phyloP scores from a whole-genome alignment of 2,888 invertebrate genomes.

The Drosophila lacicola region DNA sequence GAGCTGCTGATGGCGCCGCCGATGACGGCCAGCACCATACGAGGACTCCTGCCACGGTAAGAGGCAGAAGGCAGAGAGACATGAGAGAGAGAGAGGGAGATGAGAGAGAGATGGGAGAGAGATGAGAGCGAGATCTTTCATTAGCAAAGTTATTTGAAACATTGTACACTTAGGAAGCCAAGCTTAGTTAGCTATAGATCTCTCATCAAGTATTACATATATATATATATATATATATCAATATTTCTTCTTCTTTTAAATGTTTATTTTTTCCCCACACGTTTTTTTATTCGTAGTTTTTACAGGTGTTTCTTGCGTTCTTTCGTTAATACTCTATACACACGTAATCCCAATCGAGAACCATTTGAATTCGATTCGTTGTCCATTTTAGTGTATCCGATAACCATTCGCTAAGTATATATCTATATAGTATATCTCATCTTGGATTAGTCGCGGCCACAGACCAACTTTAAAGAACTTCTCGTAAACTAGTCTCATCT shows the following conservation, averaged over 20 bases:
- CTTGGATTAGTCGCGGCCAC: conserved; percentile 35
- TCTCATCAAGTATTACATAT: conserved; percentile 28
- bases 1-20: conserved; percentile 92
- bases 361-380: conserved; percentile 50
- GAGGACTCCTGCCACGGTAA: conserved; percentile 90
- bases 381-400: conserved; percentile 22
- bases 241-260: conserved; percentile 45
- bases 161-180: conserved; percentile 1
- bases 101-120: neutral
- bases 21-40: conserved; percentile 89
- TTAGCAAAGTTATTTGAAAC: conserved; percentile 9
- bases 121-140: conserved; percentile 2
- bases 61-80: conserved; percentile 6
- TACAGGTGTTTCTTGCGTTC: conserved; percentile 78
- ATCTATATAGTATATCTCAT: conserved; percentile 19
- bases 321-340: conserved; percentile 32
- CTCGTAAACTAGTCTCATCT: conserved; percentile 19
- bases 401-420: conserved; percentile 13
- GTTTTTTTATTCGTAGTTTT: conserved; percentile 72
- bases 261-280: conserved; percentile 43
- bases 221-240: conserved; percentile 23
- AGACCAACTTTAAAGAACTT: conserved; percentile 2
- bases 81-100: neutral
- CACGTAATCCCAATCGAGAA: conserved; percentile 26
- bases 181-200: conserved; percentile 24